Percentiles rank a stretch among this genome's conserved stretches.
Conservation (phyloP, 2,888 invertebrate species). For the Plebejus anna region DNA sequence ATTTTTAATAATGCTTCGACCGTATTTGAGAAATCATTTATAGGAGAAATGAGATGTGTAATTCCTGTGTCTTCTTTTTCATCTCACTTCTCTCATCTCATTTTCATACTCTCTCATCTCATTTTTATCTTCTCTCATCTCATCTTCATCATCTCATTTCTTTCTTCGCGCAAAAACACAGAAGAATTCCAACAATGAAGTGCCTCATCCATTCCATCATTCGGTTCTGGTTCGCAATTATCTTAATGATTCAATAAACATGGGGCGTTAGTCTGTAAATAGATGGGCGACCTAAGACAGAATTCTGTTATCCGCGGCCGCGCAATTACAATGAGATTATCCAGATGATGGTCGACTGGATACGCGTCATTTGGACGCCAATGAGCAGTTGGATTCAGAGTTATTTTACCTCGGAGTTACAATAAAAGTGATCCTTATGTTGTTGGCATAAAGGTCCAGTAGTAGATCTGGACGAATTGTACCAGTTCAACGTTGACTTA, state of each 20-base stretch:
- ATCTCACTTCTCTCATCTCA: no score
- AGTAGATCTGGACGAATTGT: no score
- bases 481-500: neutral
- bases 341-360: conserved; percentile 19
- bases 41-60: no score
- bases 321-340: conserved; percentile 11
- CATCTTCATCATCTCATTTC: no score
- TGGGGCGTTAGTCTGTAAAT: neutral
- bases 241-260: neutral
- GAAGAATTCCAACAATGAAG: neutral
- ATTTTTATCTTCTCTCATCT: no score
- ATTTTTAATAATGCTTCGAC: no score
- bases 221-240: neutral
- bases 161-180: neutral
- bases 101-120: no score
- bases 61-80: no score
- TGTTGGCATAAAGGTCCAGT: neutral
- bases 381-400: neutral
- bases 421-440: neutral
- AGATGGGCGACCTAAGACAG: neutral
- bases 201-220: neutral
- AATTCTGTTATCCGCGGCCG: neutral
- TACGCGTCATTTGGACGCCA: conserved; percentile 19
- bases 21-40: no score
- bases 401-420: neutral